Percentiles rank a stretch among this genome's conserved stretches.
Conservation (phyloP, 2,888 invertebrate species). For the Pristionchus japonicus region DNA sequence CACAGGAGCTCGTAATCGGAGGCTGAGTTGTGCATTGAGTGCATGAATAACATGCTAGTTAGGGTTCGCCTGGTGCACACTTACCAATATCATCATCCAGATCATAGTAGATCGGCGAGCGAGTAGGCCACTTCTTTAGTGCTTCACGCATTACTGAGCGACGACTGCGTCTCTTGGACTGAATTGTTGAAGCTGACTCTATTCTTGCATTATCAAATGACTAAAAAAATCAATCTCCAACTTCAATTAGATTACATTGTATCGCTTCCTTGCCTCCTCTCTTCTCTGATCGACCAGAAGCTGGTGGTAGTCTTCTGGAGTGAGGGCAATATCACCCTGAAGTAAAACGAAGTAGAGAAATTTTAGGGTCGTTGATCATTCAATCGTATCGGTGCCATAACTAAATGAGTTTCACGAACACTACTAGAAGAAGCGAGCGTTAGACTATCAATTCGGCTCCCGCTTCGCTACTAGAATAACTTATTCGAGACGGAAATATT, state of each 20-base stretch:
- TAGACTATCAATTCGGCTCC: too few relatives aligned
- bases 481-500: background rate
- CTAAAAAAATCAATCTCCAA: background rate
- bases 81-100: slow-evolving; percentile 30
- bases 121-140: slow-evolving; percentile 31
- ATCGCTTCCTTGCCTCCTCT: slow-evolving; percentile 22
- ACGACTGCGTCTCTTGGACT: slow-evolving; percentile 9
- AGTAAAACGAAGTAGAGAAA: too few relatives aligned
- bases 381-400: too few relatives aligned
- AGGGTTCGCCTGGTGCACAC: background rate
- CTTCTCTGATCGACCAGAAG: background rate
- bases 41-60: background rate
- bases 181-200: background rate
- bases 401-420: too few relatives aligned
- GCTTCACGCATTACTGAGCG: slow-evolving; percentile 32
- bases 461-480: background rate
- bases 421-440: too few relatives aligned
- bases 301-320: slow-evolving; percentile 5
- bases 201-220: too few relatives aligned
- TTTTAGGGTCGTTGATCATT: too few relatives aligned
- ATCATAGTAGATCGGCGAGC: slow-evolving; percentile 28
- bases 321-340: slow-evolving; percentile 12
- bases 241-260: background rate
- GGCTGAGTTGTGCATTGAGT: too few relatives aligned
- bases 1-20: slow-evolving; percentile 37